Conservation (phyloP, 2,888 invertebrate species). For the Hartigia nigra region DNA sequence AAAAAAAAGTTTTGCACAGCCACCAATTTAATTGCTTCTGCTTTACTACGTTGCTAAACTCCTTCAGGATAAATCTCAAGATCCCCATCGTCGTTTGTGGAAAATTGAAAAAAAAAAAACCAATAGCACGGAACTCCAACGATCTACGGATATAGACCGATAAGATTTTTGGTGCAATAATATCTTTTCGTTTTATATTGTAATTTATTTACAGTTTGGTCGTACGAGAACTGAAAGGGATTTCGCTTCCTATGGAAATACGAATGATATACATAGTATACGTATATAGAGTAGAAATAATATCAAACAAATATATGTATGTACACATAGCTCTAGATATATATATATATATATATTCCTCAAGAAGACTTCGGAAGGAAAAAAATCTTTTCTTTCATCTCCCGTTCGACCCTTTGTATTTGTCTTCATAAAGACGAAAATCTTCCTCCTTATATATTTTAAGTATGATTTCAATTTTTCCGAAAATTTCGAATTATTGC, state of each 20-base stretch:
- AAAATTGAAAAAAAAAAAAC: not conserved
- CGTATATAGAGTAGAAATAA: not conserved
- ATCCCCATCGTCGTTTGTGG: not conserved
- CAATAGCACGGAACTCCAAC: not conserved
- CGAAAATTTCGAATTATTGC: not conserved
- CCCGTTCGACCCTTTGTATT: not conserved
- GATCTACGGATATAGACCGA: not conserved
- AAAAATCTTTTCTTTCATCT: not conserved
- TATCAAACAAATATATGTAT: not conserved
- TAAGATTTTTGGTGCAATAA: slow-evolving; percentile 1
- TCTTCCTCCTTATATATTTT: not conserved
- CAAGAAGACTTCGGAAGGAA: not conserved
- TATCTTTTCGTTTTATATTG: slow-evolving; percentile 13
- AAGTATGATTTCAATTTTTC: not conserved
- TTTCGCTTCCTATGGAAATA: slow-evolving; percentile 19
- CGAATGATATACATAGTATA: slow-evolving; percentile 4
- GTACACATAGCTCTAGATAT: too few relatives aligned
- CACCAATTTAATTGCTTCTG: not conserved
- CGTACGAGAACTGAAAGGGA: slow-evolving; percentile 10
- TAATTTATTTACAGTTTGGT: slow-evolving; percentile 19
- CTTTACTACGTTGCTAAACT: not conserved
- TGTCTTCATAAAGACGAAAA: not conserved
- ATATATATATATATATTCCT: not conserved
- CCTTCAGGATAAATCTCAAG: not conserved
- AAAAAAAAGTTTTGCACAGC: not conserved